Percentiles rank a stretch among this genome's conserved stretches.
phyloP scores from a whole-genome alignment of 1,140 invertebrate genomes.

The Megalopta genalis region DNA sequence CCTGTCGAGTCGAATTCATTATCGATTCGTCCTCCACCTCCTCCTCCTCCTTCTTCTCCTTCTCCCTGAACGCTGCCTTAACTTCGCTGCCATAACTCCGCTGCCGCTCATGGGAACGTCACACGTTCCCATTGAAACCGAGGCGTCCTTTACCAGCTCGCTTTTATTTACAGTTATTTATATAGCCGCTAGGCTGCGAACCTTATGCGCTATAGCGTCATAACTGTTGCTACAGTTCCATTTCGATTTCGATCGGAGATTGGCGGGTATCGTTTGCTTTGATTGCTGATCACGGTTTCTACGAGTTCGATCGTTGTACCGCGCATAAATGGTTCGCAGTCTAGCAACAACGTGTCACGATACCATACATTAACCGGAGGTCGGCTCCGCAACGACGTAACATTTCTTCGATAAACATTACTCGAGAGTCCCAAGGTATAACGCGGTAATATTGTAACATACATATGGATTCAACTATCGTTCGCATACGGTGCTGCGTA shows the following conservation, averaged over 20 bases:
- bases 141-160: constrained; percentile 30
- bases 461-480: constrained; percentile 46
- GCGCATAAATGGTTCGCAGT: no score
- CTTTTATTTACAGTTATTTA: constrained; percentile 72
- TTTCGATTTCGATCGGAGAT: no score
- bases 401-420: constrained; percentile 59
- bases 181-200: constrained; percentile 41
- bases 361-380: not conserved
- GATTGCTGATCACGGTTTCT: no score
- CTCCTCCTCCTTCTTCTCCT: no score
- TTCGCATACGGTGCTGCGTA: not conserved
- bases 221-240: no score
- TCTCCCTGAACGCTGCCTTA: constrained; percentile 1
- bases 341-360: constrained; percentile 24
- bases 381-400: constrained; percentile 58
- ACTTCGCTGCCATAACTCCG: not conserved
- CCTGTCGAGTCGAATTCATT: not conserved
- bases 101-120: not conserved
- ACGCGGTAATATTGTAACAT: constrained; percentile 51
- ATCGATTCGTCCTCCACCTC: constrained; percentile 11
- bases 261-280: no score
- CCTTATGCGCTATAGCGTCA: no score
- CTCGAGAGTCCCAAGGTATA: constrained; percentile 63
- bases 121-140: not conserved
- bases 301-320: no score